These are phyloP conservation scores for Rhabdornis inornatus DNA, from an alignment of 2,113 vertebrate genomes.

Conservation along the genomic window DNA sequence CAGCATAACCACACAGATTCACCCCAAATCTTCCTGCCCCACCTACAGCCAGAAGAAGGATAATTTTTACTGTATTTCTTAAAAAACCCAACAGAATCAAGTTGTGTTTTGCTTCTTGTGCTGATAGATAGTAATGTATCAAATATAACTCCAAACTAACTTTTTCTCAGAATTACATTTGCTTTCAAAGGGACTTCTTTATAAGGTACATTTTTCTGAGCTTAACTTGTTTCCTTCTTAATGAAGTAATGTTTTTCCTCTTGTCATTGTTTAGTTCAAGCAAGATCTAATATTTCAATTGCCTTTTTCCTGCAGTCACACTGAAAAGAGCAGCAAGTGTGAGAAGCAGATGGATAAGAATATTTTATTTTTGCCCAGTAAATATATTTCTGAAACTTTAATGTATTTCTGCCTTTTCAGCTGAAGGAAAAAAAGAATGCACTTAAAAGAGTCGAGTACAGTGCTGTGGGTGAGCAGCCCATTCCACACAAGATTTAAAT, in stretches of 20 bases:
- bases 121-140: not conserved
- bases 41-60: not conserved
- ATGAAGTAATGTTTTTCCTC: not conserved
- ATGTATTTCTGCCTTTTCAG: not conserved
- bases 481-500: not conserved
- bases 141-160: not conserved
- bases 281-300: not conserved
- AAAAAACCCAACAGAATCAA: not conserved
- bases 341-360: not conserved
- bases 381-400: not conserved
- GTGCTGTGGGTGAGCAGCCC: not conserved
- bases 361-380: not conserved
- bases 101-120: not conserved
- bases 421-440: not conserved
- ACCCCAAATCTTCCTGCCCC: not conserved
- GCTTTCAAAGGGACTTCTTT: not conserved
- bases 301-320: not conserved
- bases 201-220: not conserved
- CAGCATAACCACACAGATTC: not conserved
- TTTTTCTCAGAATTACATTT: not conserved
- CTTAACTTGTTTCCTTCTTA: not conserved
- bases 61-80: not conserved
- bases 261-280: not conserved
- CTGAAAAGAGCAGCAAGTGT: not conserved
- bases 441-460: not conserved